Evolutionary conservation across 1,140 invertebrate species (phyloP).

Genomic region (Hylaeus volcanicus): DNA sequence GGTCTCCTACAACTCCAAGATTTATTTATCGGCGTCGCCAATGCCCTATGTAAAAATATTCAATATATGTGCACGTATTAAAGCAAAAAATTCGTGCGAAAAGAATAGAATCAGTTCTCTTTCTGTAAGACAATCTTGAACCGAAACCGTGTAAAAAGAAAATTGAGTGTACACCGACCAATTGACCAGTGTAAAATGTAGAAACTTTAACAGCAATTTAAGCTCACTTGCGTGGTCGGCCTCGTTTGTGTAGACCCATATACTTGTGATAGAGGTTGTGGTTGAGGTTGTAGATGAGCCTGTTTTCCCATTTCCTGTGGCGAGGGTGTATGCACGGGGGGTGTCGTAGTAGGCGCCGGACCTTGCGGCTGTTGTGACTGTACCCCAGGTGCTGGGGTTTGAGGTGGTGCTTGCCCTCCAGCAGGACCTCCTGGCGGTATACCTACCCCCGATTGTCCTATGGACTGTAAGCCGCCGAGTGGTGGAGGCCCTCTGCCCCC

Average conservation of each 20-base stretch:
- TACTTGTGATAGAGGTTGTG: conserved; percentile 65
- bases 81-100: no score
- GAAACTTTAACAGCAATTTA: neutral
- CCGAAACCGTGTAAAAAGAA: no score
- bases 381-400: conserved; percentile 70
- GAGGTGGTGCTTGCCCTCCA: conserved; percentile 69
- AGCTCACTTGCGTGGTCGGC: conserved; percentile 65
- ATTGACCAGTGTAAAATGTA: no score
- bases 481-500: conserved; percentile 76
- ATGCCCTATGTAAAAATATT: no score
- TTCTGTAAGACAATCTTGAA: no score
- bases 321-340: conserved; percentile 71
- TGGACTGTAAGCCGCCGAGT: conserved; percentile 72
- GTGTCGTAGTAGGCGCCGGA: conserved; percentile 72
- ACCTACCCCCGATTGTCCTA: conserved; percentile 73
- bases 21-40: no score
- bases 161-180: no score
- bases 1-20: no score
- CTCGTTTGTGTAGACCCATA: conserved; percentile 69
- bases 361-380: conserved; percentile 73
- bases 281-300: conserved; percentile 71
- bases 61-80: no score
- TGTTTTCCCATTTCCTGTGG: conserved; percentile 78
- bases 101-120: no score
- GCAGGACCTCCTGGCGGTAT: conserved; percentile 72